Evolutionary conservation across 2,888 invertebrate species (phyloP), one percentile per base, ranked within the genome.

Genomic region (Nomada goodeniana): DNA sequence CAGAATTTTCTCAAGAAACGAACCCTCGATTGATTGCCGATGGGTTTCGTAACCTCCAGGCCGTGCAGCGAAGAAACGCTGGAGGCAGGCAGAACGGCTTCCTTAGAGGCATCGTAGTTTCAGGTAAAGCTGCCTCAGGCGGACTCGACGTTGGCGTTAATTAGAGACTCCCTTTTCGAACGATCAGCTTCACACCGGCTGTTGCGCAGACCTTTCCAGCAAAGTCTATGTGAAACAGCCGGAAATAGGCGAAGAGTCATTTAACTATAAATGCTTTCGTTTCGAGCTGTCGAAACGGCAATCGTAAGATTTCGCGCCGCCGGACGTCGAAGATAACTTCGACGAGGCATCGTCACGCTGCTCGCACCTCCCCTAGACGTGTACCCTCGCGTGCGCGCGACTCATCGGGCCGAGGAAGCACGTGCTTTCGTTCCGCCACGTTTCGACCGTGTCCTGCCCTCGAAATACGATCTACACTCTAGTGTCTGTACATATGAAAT

Each of bases 341-440:
- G n/a, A 36, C 36, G 7, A 57, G 15, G 15, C 26, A 29, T 64
- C 44, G 72, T 64, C 63, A 64, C 72, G 72, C 52, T 42, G 13
- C 23, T 18, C 23, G 61, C 52, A 20, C 7, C 36, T 26, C 5
- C 13, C n/a, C 50, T 2, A 18, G 2, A 36, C 52, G 60, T 11
- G 26, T 67, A 42, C 44, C 52, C 36, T 53, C n/a, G 23, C 47
- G 57, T 26, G 57, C 57, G 47, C 47, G 47, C 29, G 47, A 42
- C 63, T 77, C 79, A 64, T n/a, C 75, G 72, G 63, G 44, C 69
- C 83, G 61, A 83, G 75, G 68, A 79, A 83, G 79, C 85, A 83
- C 85, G 83, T 85, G 81, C 76, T 78, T 82, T 71, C 83, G 86
- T 85, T 85, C 79, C 80, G 76, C 84, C 71, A 82, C 63, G 74